phyloP scores from a whole-genome alignment of 2,113 vertebrate species.

The Pogonocichla stellata region DNA sequence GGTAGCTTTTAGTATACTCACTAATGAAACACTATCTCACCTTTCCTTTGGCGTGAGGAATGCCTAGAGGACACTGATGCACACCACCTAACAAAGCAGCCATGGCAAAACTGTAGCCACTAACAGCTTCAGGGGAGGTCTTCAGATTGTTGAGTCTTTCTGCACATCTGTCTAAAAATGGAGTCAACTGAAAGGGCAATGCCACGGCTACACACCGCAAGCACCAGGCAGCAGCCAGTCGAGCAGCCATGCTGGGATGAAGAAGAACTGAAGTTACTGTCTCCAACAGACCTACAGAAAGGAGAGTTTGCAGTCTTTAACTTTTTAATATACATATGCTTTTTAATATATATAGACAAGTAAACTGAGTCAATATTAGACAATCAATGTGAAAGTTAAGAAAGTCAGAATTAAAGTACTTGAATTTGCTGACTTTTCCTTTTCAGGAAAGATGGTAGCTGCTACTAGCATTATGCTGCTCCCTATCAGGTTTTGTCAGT shows the following conservation, averaged over 20 bases:
- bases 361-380: background rate
- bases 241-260: constrained; percentile 97
- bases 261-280: constrained; percentile 95
- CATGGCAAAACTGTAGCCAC: constrained; percentile 98
- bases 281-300: constrained; percentile 85
- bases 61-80: constrained; percentile 94
- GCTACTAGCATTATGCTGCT: background rate
- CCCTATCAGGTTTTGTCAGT: background rate
- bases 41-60: constrained; percentile 98
- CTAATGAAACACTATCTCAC: constrained; percentile 65
- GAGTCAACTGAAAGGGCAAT: constrained; percentile 92
- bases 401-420: background rate
- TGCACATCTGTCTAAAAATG: constrained; percentile 91
- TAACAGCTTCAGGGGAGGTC: constrained; percentile 96
- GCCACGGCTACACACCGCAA: constrained; percentile 95
- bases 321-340: background rate
- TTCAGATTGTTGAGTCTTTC: constrained; percentile 96
- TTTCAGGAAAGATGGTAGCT: background rate
- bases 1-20: background rate
- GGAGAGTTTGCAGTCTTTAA: background rate
- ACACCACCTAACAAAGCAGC: constrained; percentile 95
- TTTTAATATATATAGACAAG: background rate
- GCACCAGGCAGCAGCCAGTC: constrained; percentile 94
- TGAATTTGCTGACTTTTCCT: background rate
- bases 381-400: background rate